These are phyloP conservation scores for Anarsia innoxiella DNA, from an alignment of 2,888 invertebrate species.

Conservation along the genomic window DNA sequence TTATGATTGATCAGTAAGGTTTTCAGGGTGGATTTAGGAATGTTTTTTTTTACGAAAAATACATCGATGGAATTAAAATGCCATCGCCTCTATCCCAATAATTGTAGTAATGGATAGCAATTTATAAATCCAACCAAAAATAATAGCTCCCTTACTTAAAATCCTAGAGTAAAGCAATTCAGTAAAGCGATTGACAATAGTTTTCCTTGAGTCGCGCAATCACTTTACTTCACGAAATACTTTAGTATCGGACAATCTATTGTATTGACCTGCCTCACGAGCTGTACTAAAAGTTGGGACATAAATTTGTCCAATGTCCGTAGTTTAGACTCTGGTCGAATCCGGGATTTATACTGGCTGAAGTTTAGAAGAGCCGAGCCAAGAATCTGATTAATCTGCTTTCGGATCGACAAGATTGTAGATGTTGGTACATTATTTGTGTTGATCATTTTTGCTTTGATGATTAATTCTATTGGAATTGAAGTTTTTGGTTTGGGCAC, in stretches of 20 bases:
- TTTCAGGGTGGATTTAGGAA: no score
- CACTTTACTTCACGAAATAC: conserved; percentile 23
- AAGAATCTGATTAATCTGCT: conserved; percentile 16
- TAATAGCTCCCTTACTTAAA: no score
- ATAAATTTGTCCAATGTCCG: conserved; percentile 46
- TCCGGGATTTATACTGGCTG: conserved; percentile 19
- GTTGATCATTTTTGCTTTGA: no score
- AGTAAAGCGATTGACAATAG: conserved; percentile 3
- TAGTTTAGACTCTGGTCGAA: conserved; percentile 18
- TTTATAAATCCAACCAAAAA: no score
- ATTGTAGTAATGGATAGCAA: no score
- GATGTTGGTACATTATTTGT: no score
- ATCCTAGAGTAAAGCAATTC: conserved; percentile 2
- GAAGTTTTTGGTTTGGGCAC: no score
- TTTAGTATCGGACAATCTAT: conserved; percentile 29
- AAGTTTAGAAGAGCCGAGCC: conserved; percentile 17
- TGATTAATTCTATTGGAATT: no score
- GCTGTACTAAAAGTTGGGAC: conserved; percentile 42
- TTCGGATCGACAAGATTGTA: background rate
- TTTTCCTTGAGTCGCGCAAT: conserved; percentile 6
- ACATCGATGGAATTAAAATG: no score
- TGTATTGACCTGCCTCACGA: conserved; percentile 44
- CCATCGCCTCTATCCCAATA: no score
- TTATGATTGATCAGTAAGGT: no score
- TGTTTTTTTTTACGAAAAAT: no score